These are phyloP conservation scores for Nomia melanderi DNA, from an alignment of 1,140 invertebrate species.

Conservation along the genomic window DNA sequence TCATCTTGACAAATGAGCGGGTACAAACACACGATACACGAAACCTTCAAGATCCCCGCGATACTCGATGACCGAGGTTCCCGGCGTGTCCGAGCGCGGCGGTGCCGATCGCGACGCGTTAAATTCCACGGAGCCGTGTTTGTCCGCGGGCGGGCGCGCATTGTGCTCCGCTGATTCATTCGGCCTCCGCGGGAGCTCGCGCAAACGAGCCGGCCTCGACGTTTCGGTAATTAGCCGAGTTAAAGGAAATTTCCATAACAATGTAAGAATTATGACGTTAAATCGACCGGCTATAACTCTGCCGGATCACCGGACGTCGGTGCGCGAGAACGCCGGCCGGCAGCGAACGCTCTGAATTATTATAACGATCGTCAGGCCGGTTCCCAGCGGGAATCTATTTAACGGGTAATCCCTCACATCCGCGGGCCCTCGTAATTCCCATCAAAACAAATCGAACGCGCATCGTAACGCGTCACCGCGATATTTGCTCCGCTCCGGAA, in stretches of 20 bases:
- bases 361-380: slow-evolving; percentile 12
- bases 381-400: slow-evolving; percentile 43
- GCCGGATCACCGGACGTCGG: slow-evolving; percentile 8
- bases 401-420: slow-evolving; percentile 33
- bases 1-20: too few species aligned
- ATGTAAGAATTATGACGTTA: slow-evolving; percentile 41
- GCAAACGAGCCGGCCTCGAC: slow-evolving; percentile 16
- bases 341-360: slow-evolving; percentile 35
- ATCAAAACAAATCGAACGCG: slow-evolving; percentile 29
- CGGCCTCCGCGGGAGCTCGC: not conserved
- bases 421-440: not conserved
- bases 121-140: not conserved
- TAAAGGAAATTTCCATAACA: slow-evolving; percentile 45
- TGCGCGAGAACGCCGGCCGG: not conserved
- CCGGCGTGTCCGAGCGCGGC: too few species aligned
- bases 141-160: not conserved
- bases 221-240: slow-evolving; percentile 38
- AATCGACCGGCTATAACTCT: slow-evolving; percentile 31
- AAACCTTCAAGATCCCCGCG: too few species aligned
- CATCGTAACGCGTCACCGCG: not conserved
- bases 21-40: too few species aligned
- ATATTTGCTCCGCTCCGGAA: not conserved
- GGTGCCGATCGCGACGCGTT: too few species aligned
- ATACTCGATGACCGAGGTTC: too few species aligned
- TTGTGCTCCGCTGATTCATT: slow-evolving; percentile 4